A percentile compares a stretch with the other conserved stretches of the same genome.
These are phyloP conservation scores for Pachydiplax longipennis DNA, from an alignment of 2,888 invertebrate genomes.

Conservation along the genomic window DNA sequence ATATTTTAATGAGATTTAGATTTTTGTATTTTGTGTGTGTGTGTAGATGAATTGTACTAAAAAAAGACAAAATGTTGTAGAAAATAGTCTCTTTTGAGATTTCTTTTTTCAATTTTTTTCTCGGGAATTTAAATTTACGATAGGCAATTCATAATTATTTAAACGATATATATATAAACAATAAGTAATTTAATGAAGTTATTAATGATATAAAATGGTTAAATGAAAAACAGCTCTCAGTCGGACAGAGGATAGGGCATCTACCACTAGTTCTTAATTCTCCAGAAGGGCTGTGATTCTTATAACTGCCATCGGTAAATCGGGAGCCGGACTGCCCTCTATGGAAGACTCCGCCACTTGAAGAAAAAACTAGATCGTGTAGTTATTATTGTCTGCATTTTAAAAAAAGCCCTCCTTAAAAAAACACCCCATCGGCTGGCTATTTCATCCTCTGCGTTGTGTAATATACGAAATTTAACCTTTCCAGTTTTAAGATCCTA, in stretches of 20 bases:
- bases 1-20: slow-evolving; percentile 53
- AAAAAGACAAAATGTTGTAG: slow-evolving; percentile 47
- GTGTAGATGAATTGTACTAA: slow-evolving; percentile 46
- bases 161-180: slow-evolving; percentile 50
- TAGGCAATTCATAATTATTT: slow-evolving; percentile 51
- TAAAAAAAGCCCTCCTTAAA: neutral
- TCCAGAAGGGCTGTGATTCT: slow-evolving; percentile 53
- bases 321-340: slow-evolving; percentile 39
- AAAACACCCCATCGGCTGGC: slow-evolving; percentile 22
- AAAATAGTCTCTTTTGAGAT: slow-evolving; percentile 46
- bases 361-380: slow-evolving; percentile 7
- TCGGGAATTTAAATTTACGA: slow-evolving; percentile 44
- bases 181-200: slow-evolving; percentile 49
- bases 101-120: slow-evolving; percentile 42
- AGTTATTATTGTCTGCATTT: slow-evolving; percentile 18
- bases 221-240: slow-evolving; percentile 49
- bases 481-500: neutral
- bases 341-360: slow-evolving; percentile 19
- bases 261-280: slow-evolving; percentile 45
- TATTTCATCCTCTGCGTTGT: slow-evolving; percentile 25
- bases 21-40: slow-evolving; percentile 52
- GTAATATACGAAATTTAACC: neutral
- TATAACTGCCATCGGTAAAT: slow-evolving; percentile 52
- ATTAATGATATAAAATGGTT: slow-evolving; percentile 41
- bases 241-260: slow-evolving; percentile 47